These are phyloP conservation scores for Zelleria hepariella DNA, from an alignment of 2,888 invertebrate species.

Conservation along the genomic window DNA sequence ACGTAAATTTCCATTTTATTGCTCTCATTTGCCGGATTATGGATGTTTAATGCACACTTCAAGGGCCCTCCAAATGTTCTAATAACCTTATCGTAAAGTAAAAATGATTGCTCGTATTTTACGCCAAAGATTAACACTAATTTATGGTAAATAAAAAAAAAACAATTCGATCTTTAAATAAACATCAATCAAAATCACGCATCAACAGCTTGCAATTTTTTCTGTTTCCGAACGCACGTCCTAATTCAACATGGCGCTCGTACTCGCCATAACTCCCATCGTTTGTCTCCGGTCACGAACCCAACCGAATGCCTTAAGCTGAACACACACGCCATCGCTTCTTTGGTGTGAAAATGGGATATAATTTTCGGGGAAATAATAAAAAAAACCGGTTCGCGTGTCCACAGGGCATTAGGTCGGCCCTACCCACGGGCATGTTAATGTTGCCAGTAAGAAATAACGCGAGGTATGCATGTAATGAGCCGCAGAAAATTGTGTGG, in stretches of 20 bases:
- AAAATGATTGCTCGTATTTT: background rate
- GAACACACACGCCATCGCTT: constrained; percentile 38
- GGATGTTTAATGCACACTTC: constrained; percentile 38
- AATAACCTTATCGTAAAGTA: constrained; percentile 29
- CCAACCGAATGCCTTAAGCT: constrained; percentile 38
- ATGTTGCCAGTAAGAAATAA: constrained; percentile 56
- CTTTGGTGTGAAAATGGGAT: constrained; percentile 67
- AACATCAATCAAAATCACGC: background rate
- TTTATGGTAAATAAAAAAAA: background rate
- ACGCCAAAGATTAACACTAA: background rate
- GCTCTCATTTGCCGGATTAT: constrained; percentile 46
- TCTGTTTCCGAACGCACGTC: background rate
- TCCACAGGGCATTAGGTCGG: constrained; percentile 59
- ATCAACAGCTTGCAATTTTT: background rate
- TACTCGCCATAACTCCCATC: constrained; percentile 24
- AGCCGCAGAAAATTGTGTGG: constrained; percentile 70
- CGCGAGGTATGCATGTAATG: constrained; percentile 65
- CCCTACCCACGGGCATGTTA: constrained; percentile 65
- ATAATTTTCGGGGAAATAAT: constrained; percentile 67
- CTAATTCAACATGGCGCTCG: constrained; percentile 25
- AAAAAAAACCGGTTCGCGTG: constrained; percentile 68
- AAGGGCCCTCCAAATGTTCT: constrained; percentile 26
- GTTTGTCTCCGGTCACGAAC: constrained; percentile 59
- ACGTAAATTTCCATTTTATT: constrained; percentile 48
- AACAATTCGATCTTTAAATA: background rate